Conservation (phyloP, 2,888 invertebrate species). For the Aproaerema taeniolella region DNA sequence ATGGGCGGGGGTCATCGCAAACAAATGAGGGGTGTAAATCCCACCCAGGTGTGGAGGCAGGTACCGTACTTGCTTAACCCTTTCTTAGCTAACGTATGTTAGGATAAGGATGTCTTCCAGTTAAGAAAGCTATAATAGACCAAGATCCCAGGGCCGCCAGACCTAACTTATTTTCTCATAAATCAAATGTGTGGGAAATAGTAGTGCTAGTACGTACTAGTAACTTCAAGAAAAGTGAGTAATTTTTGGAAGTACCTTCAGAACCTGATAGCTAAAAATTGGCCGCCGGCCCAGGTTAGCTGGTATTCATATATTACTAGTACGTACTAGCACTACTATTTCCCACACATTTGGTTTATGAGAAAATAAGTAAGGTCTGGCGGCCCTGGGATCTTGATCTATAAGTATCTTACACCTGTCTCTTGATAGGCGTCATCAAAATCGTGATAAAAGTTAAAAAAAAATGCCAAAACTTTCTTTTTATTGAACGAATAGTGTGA, state of each 20-base stretch:
- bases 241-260: background rate
- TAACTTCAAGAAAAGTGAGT: background rate
- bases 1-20: constrained; percentile 78
- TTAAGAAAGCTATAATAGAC: constrained; percentile 11
- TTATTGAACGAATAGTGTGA: no score
- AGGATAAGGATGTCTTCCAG: constrained; percentile 7
- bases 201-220: background rate
- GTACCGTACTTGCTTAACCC: constrained; percentile 71
- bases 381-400: no score
- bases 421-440: no score
- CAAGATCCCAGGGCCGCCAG: background rate
- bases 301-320: no score
- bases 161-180: no score
- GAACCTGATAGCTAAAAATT: background rate
- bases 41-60: constrained; percentile 48
- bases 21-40: constrained; percentile 83
- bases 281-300: background rate
- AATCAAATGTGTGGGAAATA: no score
- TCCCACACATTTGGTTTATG: no score
- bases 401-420: no score
- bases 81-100: constrained; percentile 72
- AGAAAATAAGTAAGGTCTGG: no score
- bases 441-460: no score
- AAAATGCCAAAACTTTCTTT: no score
- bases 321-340: no score